Evolutionary conservation across 2,113 vertebrate genomes (phyloP), one percentile per base, ranked within the genome.

Genomic region (Sclerurus mexicanus): DNA sequence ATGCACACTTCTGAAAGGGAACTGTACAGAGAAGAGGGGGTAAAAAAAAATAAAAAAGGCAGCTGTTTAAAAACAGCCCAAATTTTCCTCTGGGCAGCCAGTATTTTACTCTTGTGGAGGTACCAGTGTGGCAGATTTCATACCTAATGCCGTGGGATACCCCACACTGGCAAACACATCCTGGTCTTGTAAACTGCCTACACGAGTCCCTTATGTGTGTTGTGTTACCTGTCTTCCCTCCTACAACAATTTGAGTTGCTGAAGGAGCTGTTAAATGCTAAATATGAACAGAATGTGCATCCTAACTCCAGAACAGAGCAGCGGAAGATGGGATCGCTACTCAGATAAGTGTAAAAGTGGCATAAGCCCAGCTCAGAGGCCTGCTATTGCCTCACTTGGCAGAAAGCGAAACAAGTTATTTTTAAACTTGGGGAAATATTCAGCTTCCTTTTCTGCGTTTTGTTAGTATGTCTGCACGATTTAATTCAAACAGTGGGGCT

Each of bases 351-450:
- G 7, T 5, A 33, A 25, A 56, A 87, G 55, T 2, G 1, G 46
- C 40, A 14, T 7, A 5, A 31, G 24, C 46, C 49, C 55, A 62
- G 23, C 50, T 82, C 4, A 3, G 58, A 72, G 40, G 35, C 47
- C 17, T 0, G 3, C 33, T 58, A 2, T 71, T 71, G 16, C 68
- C 52, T 91, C 73, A 31, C 55, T 66, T 59, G 59, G 40, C 79
- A 87, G 28, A 85, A 74, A 87, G 58, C 23, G 79, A 89, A 95
- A 37, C 66, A 40, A 87, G 74, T 42, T 92, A 62, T 95, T 96
- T 97, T 97, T 94, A 93, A 95, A 93, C 37, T 22, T 49, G 80
- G 96, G 87, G 87, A 95, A 95, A 93, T 46, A 30, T 6, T 44
- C 13, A 66, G 75, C 66, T 97, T 97, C 91, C 85, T 88, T 85